Base-by-base conservation (phyloP, 2,113 vertebrate species). In the Corythornis vintsioides region DNA sequence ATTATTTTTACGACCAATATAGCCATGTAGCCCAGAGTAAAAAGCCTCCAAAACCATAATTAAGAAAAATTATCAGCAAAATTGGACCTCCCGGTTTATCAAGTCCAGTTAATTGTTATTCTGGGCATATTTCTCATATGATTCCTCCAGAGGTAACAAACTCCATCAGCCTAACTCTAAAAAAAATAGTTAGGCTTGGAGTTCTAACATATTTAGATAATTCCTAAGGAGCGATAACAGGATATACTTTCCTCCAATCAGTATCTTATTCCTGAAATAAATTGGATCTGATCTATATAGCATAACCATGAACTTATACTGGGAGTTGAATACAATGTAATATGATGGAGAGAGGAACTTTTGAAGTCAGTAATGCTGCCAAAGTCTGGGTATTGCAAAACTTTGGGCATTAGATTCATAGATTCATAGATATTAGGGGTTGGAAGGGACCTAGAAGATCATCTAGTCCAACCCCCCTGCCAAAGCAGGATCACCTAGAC, bases 1-100 rank as follows among this genome's bases (percentile, higher is more conserved):
- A 72, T 86, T 86, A 56, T 92, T 90, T 79, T 92, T 93, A 40
- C 15, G 83, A 67, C 21, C 43, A 70, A 42, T 86, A 63, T 42
- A 89, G 48, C 33, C 52, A 55, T 87, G 38, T 60, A 76, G 47
- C 52, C 47, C 55, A 65, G 17, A 90, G 70, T 38, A 3, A 81
- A 89, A 84, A 80, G 24, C 38, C 52, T 59, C 26, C 12, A 6
- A 65, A 91, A 72, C 47, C 13, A 53, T 88, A 89, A 95, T 91
- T 89, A 94, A 95, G 73, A 86, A 33, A 76, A 87, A 89, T 84
- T 65, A 83, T 66, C 40, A 77, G 53, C 25, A 55, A 84, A 89
- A 77, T 35, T 61, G 25, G 25, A 74, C 65, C 60, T 90, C 43
- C 67, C 70, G 75, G 48, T 24, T 74, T 48, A 74, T 43, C n/a